These are phyloP conservation scores for Clitarchus hookeri DNA, from an alignment of 2,888 invertebrate genomes.

Conservation along the genomic window DNA sequence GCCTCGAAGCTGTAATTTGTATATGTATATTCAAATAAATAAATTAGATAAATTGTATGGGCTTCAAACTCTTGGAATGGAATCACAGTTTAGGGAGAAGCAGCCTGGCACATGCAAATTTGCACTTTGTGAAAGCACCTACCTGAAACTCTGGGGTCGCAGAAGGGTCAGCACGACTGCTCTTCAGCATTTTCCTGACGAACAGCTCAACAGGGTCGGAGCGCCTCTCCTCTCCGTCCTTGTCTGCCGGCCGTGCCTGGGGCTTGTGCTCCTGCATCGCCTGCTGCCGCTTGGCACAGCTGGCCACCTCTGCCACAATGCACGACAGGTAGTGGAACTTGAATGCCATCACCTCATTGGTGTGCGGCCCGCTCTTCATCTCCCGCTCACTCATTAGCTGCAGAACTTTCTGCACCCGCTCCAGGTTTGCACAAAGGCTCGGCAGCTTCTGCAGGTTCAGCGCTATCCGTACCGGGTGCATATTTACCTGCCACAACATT, in stretches of 20 bases:
- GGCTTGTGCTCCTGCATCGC: constrained; percentile 53
- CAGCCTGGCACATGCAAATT: not conserved
- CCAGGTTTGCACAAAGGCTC: constrained; percentile 73
- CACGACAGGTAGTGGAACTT: constrained; percentile 85
- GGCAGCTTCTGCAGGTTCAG: constrained; percentile 76
- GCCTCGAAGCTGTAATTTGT: no score
- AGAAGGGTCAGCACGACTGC: constrained; percentile 69
- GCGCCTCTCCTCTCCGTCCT: constrained; percentile 59
- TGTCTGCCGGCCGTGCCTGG: constrained; percentile 46
- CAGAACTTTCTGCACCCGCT: constrained; percentile 75
- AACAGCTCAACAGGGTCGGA: constrained; percentile 75
- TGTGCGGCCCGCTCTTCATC: constrained; percentile 79
- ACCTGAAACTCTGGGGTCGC: constrained; percentile 58
- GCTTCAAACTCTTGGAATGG: no score
- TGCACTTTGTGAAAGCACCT: not conserved
- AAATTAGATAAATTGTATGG: no score
- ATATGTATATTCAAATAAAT: no score
- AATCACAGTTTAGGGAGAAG: no score
- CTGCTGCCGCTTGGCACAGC: constrained; percentile 69
- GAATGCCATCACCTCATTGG: constrained; percentile 89
- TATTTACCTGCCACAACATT: constrained; percentile 65
- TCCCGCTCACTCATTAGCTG: constrained; percentile 84
- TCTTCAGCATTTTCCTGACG: constrained; percentile 75
- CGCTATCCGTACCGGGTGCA: constrained; percentile 82
- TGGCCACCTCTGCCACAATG: constrained; percentile 72